Conservation (phyloP, 1,140 invertebrate species). For the Drosophila equinoxialis region DNA sequence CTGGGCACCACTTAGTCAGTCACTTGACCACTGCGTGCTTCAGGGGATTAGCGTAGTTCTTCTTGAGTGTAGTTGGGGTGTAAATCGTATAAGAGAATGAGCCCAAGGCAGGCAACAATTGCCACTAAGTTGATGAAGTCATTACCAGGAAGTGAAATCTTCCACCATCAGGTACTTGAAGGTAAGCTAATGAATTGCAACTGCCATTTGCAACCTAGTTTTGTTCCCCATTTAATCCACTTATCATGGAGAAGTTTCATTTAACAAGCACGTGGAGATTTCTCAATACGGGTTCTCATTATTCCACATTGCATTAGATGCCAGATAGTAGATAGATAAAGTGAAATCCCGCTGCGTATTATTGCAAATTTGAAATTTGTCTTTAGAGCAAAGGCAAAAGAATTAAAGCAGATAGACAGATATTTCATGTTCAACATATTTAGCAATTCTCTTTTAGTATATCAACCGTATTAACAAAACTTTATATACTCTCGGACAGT, state of each 20-base stretch:
- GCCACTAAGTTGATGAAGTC: conserved; percentile 6
- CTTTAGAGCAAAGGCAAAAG: too few species aligned
- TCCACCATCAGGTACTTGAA: neutral
- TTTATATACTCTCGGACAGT: too few species aligned
- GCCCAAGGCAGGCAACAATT: neutral
- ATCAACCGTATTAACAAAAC: too few species aligned
- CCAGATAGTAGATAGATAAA: neutral
- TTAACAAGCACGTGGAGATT: neutral
- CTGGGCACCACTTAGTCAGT: neutral
- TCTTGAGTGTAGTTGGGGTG: neutral
- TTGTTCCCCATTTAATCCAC: neutral
- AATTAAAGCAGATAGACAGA: too few species aligned
- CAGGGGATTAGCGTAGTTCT: conserved; percentile 41
- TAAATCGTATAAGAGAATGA: neutral
- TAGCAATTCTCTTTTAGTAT: too few species aligned
- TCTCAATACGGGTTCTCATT: neutral
- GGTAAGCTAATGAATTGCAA: conserved; percentile 3
- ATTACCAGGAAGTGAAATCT: conserved; percentile 4
- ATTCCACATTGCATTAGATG: neutral
- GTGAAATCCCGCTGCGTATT: too few species aligned
- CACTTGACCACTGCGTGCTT: conserved; percentile 15
- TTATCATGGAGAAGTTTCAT: neutral
- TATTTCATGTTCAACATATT: too few species aligned
- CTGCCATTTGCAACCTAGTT: neutral
- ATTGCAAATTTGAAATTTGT: too few species aligned